These are phyloP conservation scores for Cyanoderma ruficeps DNA, from an alignment of 2,113 vertebrate species.

Conservation along the genomic window DNA sequence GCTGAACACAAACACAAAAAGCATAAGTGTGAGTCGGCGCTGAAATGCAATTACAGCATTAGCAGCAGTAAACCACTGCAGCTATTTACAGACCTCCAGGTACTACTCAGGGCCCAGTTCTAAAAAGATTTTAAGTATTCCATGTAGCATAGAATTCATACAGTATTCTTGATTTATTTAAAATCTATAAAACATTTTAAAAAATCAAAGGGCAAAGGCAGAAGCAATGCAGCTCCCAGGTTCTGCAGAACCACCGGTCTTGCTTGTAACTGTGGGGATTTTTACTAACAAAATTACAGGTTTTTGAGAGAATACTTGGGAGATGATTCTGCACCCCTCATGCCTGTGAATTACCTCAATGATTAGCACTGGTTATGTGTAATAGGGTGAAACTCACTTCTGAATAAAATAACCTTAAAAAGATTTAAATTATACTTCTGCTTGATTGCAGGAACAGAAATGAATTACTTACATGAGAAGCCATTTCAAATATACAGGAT, in stretches of 20 bases:
- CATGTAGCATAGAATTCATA: conserved; percentile 18
- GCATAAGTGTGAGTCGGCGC: not conserved
- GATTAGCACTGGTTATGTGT: not conserved
- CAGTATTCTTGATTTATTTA: conserved; percentile 51
- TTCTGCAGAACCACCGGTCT: not conserved
- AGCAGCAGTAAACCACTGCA: conserved; percentile 26
- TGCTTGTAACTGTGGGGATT: not conserved
- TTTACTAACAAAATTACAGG: not conserved
- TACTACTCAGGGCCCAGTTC: conserved; percentile 25
- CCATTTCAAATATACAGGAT: not conserved
- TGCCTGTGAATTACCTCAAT: not conserved
- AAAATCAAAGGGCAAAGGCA: conserved; percentile 30
- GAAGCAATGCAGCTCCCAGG: not conserved
- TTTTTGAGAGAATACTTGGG: not conserved
- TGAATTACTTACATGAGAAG: not conserved
- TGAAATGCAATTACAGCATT: conserved; percentile 59
- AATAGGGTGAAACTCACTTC: not conserved
- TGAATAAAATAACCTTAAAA: not conserved
- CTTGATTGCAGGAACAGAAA: not conserved
- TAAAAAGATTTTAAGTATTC: conserved; percentile 41
- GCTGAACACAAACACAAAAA: conserved; percentile 58
- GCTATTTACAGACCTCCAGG: conserved; percentile 64
- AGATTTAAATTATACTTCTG: not conserved
- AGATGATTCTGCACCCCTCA: not conserved
- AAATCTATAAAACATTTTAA: conserved; percentile 21